Percentiles rank a stretch among this genome's conserved stretches.
phyloP scores from a whole-genome alignment of 2,888 invertebrate genomes.

The Diaperis boleti region DNA sequence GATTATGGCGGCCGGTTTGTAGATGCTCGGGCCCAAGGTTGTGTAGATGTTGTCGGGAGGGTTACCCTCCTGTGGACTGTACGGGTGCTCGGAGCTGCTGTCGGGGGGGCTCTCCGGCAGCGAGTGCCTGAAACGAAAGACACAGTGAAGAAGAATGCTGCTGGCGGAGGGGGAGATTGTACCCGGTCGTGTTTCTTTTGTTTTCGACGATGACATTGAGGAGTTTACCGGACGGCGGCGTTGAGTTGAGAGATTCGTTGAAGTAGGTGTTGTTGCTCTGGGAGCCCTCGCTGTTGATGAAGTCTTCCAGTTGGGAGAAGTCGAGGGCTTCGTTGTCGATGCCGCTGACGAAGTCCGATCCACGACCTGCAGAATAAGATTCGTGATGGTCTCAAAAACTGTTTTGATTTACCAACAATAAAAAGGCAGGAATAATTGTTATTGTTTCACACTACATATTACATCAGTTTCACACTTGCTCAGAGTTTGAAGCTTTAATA shows the following conservation, averaged over 20 bases:
- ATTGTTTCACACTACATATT: no score
- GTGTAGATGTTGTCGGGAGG: constrained; percentile 65
- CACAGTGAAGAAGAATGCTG: background rate
- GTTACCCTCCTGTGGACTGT: constrained; percentile 83
- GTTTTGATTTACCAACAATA: constrained; percentile 54
- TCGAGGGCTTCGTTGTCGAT: constrained; percentile 89
- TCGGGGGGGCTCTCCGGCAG: constrained; percentile 97
- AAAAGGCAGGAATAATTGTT: no score
- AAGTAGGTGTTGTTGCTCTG: constrained; percentile 67
- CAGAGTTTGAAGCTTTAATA: no score
- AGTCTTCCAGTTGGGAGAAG: constrained; percentile 86
- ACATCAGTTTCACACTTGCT: no score
- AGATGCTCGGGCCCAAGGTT: constrained; percentile 59
- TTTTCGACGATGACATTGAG: constrained; percentile 65
- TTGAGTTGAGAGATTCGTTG: constrained; percentile 62
- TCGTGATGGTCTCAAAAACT: no score
- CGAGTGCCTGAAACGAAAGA: constrained; percentile 72
- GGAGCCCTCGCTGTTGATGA: constrained; percentile 79
- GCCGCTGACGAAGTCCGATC: constrained; percentile 82
- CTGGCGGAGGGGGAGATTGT: no score
- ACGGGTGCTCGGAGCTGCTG: constrained; percentile 94
- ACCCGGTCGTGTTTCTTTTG: constrained; percentile 62
- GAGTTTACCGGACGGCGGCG: constrained; percentile 59
- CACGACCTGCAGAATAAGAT: constrained; percentile 73
- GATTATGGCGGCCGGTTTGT: constrained; percentile 59